Base-by-base conservation (phyloP, 2,113 vertebrate species). In the Campylomormyrus numenius region DNA sequence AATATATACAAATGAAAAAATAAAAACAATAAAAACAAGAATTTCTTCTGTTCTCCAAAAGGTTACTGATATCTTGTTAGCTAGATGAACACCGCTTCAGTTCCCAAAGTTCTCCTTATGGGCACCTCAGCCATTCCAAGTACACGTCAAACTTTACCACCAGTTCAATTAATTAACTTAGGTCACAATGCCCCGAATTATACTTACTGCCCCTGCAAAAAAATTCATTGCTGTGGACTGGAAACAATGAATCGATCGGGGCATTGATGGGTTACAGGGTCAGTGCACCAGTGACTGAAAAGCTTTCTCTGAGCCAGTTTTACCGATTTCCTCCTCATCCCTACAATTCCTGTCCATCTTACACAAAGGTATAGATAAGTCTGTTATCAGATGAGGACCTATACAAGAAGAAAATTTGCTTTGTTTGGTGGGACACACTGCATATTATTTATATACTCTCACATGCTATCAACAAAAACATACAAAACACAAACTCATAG, bases 221-320 rank as follows among this genome's bases (percentile, higher is more conserved):
- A 87, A 8, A 31, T 62, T 46, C 50, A 35, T 56, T 31, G 13
- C 50, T 42, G 58, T 86, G 42, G 56, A 24, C 50, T 88, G 86
- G 85, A 85, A 85, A 91, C 19, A 86, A n/a, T 42, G 15, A 88
- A 91, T 90, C 83, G 89, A 91, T 89, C 35, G 77, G 39, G 11
- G 90, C 24, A 95, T 93, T 66, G 94, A 95, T 93, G 50, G 7
- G 62, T 91, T 89, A 93, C 88, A 93, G 94, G 93, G 93, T 91
- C 93, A 92, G 46, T 46, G 2, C 89, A 91, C 91, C 46, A 48
- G 13, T 87, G 85, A 52, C n/a, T 53, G n/a, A n/a, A 87, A 85
- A 89, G 87, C 45, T 49, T 90, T 15, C 87, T 62, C 66, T 3
- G n/a, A 53, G n/a, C 48, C 35, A 13, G 21, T 13, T 42, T 27